A percentile compares a stretch with the other conserved stretches of the same genome.
These are phyloP conservation scores for Dendropsophus ebraccatus DNA, from an alignment of 2,113 vertebrate genomes.

Conservation along the genomic window DNA sequence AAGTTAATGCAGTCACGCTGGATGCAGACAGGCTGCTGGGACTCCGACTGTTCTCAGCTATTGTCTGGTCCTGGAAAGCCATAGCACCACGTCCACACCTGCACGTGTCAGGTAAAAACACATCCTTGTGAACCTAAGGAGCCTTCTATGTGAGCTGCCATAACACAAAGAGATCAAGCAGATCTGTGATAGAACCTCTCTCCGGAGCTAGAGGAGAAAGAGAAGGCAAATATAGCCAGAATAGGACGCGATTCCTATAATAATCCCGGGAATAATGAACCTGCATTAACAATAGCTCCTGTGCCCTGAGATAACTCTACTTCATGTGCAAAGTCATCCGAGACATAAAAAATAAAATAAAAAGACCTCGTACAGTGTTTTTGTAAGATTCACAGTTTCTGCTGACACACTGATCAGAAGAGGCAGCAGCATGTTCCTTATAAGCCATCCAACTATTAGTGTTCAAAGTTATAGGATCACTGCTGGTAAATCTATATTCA, in stretches of 20 bases:
- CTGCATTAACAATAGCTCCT: neutral
- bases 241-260: too few relatives aligned
- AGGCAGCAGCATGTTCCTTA: neutral
- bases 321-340: neutral
- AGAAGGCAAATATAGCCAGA: too few relatives aligned
- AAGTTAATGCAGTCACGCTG: slow-evolving; percentile 45
- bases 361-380: neutral
- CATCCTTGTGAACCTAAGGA: neutral
- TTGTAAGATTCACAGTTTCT: neutral
- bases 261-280: too few relatives aligned
- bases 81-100: neutral
- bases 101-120: neutral
- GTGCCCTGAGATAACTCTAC: neutral
- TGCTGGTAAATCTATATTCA: too few relatives aligned
- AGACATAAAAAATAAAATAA: neutral
- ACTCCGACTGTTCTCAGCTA: neutral
- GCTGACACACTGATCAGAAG: neutral
- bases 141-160: neutral
- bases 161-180: neutral
- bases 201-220: too few relatives aligned
- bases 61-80: neutral
- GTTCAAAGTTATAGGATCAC: too few relatives aligned
- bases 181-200: neutral
- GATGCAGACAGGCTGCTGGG: slow-evolving; percentile 1
- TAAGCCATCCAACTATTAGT: too few relatives aligned